Percentiles rank a stretch among this genome's conserved stretches.
These are phyloP conservation scores for Empis stercorea DNA, from an alignment of 2,888 invertebrate species.

Conservation along the genomic window DNA sequence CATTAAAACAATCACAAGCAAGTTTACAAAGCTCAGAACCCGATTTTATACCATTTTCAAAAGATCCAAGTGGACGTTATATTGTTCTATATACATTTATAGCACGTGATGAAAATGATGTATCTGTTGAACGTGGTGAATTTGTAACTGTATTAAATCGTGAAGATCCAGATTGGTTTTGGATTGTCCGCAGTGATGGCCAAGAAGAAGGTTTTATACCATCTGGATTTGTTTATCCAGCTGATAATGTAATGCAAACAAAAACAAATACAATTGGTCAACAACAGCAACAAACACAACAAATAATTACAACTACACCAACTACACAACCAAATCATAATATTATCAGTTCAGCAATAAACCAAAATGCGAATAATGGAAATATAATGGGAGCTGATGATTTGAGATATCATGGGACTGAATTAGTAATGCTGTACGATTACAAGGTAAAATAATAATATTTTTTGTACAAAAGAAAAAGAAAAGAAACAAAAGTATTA, in stretches of 20 bases:
- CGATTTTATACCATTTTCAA: conserved; percentile 55
- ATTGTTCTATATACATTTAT: conserved; percentile 89
- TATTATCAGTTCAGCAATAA: not conserved
- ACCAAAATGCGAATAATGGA: conserved; percentile 5
- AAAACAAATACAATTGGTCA: not conserved
- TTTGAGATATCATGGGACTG: conserved; percentile 72
- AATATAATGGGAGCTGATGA: conserved; percentile 41
- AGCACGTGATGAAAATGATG: conserved; percentile 86
- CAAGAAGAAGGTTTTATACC: conserved; percentile 96
- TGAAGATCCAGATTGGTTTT: conserved; percentile 94
- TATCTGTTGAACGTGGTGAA: conserved; percentile 85
- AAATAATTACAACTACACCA: not conserved
- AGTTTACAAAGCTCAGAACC: conserved; percentile 39
- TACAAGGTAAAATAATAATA: conserved; percentile 52
- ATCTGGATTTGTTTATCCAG: conserved; percentile 86
- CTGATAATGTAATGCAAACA: conserved; percentile 57
- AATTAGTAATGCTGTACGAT: conserved; percentile 87
- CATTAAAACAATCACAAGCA: conserved; percentile 35
- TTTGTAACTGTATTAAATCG: conserved; percentile 91
- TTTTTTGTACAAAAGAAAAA: too few species aligned
- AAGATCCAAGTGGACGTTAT: conserved; percentile 81
- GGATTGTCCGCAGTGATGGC: conserved; percentile 85
- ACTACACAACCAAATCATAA: conserved; percentile 3
- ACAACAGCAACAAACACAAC: not conserved
- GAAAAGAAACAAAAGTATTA: not conserved